These are phyloP conservation scores for Ctenicera cuprea DNA, from an alignment of 2,888 invertebrate genomes.

Conservation along the genomic window DNA sequence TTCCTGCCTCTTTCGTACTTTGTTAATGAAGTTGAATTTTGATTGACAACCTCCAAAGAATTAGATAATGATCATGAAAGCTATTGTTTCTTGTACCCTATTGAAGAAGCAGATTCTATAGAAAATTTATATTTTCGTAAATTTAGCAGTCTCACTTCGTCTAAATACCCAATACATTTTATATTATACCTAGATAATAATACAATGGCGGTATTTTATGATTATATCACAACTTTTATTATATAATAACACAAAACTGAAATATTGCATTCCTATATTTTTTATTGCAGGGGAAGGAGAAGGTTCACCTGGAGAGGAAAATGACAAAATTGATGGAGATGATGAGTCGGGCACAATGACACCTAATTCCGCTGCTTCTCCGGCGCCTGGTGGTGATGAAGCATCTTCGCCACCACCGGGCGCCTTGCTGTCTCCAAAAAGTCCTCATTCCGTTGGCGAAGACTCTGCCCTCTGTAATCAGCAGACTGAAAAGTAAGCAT, in stretches of 20 bases:
- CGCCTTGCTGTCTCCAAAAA: conserved; percentile 68
- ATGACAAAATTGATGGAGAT: conserved; percentile 71
- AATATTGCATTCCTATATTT: conserved; percentile 24
- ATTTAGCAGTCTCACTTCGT: conserved; percentile 30
- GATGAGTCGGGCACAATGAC: conserved; percentile 72
- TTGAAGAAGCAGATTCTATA: conserved; percentile 47
- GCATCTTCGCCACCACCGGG: conserved; percentile 68
- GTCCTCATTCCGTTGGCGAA: conserved; percentile 67
- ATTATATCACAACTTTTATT: not conserved
- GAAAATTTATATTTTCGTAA: conserved; percentile 46
- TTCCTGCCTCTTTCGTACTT: conserved; percentile 54
- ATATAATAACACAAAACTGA: not conserved
- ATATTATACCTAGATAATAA: not conserved
- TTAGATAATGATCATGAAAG: conserved; percentile 49
- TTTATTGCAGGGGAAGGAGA: conserved; percentile 77
- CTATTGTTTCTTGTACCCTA: conserved; percentile 44
- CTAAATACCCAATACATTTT: not conserved
- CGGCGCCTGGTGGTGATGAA: conserved; percentile 68
- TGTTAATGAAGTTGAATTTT: conserved; percentile 55
- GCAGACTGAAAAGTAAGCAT: conserved; percentile 62
- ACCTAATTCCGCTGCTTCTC: conserved; percentile 70
- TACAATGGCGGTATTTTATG: too few relatives aligned
- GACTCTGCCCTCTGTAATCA: conserved; percentile 63
- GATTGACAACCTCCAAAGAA: conserved; percentile 54
- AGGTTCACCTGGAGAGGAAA: conserved; percentile 71